Evolutionary conservation across 2,888 invertebrate genomes (phyloP), one percentile per base, ranked within the genome.

Genomic region (Mesorhabditis sp.): DNA sequence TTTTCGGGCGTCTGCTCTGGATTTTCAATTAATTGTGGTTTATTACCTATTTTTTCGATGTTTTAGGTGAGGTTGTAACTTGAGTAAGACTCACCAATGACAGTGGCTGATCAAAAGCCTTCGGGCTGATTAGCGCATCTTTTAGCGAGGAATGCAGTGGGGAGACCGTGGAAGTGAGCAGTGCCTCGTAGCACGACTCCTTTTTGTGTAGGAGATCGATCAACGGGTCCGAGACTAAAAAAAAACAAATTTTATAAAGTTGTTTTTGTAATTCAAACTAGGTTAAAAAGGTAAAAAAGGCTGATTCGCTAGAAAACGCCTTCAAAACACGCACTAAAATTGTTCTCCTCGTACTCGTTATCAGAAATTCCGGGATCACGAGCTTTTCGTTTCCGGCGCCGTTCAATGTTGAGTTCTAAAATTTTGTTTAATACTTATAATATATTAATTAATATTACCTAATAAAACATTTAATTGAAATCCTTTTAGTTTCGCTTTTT

Each of bases 391-490:
- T 85, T 84, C 28, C 84, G 73, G 44, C 83, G 70, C 45, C 83
- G 70, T 71, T 84, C 84, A 71, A 83, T 76, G 72, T 83, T 84
- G 61, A 84, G 65, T 71, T 84, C 84, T 80, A 61, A 28, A 79
- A 64, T 28, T 4, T 15, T 4, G 44, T 65, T 7, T 41, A 45
- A 13, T 50, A 10, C 43, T 65, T 65, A 2, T 2, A 62, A 62
- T 13, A 62, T 15, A 15, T n/a, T 15, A 62, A 62, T 43, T 10
- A n/a, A 65, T 3, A 2, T 7, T 28, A 41, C 41, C 41, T 61
- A 42, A 58, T 28, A 10, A 61, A n/a, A 64, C 7, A 13, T 13
- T 45, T 44, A 4, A 41, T 7, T 28, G 43, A 45, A 62, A 58
- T 43, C n/a, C 28, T 43, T 10, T 43, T 62, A 5, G 4, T 43